Conservation (phyloP, 2,797 vertebrate genomes). For the Micromesistius poutassou region DNA sequence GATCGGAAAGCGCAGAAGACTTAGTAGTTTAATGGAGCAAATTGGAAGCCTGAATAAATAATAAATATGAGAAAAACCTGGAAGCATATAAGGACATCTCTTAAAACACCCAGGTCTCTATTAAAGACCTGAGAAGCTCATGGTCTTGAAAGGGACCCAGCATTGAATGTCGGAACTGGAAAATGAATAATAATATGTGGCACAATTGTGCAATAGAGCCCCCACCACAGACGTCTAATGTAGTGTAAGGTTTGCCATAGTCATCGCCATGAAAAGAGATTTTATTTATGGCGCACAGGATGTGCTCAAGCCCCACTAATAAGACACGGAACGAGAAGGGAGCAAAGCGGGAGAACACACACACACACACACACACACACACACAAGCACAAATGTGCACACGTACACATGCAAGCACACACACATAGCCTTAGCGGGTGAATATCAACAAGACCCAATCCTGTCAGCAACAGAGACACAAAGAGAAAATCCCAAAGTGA, state of each 20-base stretch:
- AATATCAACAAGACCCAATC: constrained; percentile 1
- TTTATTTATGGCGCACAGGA: neutral
- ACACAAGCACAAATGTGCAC: neutral
- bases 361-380: neutral
- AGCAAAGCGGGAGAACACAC: neutral
- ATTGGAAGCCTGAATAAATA: neutral
- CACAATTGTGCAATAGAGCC: neutral
- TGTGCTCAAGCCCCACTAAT: neutral
- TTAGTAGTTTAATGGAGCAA: too few species aligned
- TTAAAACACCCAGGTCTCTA: too few species aligned
- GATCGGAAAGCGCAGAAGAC: too few species aligned
- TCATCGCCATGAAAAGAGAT: neutral
- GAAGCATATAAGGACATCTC: too few species aligned
- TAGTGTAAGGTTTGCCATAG: neutral
- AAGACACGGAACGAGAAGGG: neutral
- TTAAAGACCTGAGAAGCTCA: too few species aligned
- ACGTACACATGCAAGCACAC: neutral
- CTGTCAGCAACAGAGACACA: constrained; percentile 5
- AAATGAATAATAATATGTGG: too few species aligned
- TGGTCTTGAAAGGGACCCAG: too few species aligned
- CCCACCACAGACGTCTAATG: neutral
- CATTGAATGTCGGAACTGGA: too few species aligned
- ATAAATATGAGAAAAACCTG: too few species aligned
- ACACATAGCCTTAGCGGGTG: neutral
- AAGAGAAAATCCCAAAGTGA: neutral